Conservation (phyloP, 2,113 vertebrate genomes). For the Pogonocichla stellata region DNA sequence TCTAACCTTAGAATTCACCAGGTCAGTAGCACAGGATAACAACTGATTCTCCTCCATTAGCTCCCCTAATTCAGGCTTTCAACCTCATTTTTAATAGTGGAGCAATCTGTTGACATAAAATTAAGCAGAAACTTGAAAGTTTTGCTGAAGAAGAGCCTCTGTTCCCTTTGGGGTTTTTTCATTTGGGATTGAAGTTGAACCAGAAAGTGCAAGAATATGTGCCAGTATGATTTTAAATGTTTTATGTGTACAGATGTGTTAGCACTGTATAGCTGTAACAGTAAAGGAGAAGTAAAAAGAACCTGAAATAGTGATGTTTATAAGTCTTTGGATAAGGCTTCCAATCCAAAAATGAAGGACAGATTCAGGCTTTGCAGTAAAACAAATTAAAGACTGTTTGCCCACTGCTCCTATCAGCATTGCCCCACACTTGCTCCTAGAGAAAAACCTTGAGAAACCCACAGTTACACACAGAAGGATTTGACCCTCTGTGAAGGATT, state of each 20-base stretch:
- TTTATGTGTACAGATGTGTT: background rate
- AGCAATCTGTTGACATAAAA: background rate
- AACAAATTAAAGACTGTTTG: background rate
- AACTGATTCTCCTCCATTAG: background rate
- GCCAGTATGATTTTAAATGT: background rate
- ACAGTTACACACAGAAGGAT: background rate
- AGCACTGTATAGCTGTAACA: background rate
- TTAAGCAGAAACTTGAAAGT: background rate
- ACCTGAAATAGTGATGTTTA: background rate
- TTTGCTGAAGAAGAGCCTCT: background rate
- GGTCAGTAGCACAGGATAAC: background rate
- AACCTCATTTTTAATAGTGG: background rate
- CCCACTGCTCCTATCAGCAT: background rate
- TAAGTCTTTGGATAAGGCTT: background rate
- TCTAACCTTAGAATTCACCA: background rate
- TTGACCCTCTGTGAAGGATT: background rate
- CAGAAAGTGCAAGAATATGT: background rate
- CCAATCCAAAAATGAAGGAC: background rate
- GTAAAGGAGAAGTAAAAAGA: background rate
- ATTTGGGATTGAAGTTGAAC: background rate
- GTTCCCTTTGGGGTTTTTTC: background rate
- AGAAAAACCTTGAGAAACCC: background rate
- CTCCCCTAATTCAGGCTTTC: background rate
- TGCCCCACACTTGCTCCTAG: background rate
- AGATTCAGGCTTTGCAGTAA: slow-evolving; percentile 15